Evolutionary conservation across 37 sponge, comb jelly and placozoan genomes (phyloP).

Genomic region (Eunapius fragilis): DNA sequence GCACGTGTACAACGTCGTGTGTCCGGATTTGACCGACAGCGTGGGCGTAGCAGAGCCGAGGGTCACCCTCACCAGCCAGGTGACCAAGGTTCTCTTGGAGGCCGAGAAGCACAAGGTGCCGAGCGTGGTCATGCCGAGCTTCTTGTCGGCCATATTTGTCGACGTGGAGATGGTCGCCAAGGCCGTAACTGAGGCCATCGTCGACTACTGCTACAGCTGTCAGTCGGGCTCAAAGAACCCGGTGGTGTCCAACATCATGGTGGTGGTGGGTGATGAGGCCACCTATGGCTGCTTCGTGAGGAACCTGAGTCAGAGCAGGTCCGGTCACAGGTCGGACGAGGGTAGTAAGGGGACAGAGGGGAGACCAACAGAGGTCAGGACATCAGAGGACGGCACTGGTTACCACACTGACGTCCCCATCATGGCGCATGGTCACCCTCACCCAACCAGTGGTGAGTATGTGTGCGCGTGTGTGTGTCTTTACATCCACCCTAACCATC

Average conservation of each 20-base stretch:
- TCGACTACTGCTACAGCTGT: conserved; percentile 19
- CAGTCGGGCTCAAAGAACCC: not conserved
- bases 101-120: conserved; percentile 30
- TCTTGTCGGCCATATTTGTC: conserved; percentile 73
- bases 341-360: not conserved
- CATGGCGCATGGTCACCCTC: too few relatives aligned
- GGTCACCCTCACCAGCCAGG: conserved; percentile 8
- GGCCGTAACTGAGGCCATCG: conserved; percentile 30
- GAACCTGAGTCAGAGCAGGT: not conserved
- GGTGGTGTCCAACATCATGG: conserved; percentile 56
- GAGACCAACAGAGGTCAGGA: too few relatives aligned
- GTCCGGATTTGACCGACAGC: conserved; percentile 22
- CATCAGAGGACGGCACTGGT: too few relatives aligned
- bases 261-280: conserved; percentile 66
- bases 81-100: conserved; percentile 7
- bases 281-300: conserved; percentile 33
- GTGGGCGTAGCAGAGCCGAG: not conserved
- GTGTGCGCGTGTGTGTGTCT: too few relatives aligned
- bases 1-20: conserved; percentile 67
- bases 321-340: too few relatives aligned
- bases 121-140: conserved; percentile 67
- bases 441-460: too few relatives aligned
- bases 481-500: too few relatives aligned
- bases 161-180: conserved; percentile 46
- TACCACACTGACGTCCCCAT: too few relatives aligned